phyloP scores from a whole-genome alignment of 1,140 invertebrate species.

The Galleria mellonella region DNA sequence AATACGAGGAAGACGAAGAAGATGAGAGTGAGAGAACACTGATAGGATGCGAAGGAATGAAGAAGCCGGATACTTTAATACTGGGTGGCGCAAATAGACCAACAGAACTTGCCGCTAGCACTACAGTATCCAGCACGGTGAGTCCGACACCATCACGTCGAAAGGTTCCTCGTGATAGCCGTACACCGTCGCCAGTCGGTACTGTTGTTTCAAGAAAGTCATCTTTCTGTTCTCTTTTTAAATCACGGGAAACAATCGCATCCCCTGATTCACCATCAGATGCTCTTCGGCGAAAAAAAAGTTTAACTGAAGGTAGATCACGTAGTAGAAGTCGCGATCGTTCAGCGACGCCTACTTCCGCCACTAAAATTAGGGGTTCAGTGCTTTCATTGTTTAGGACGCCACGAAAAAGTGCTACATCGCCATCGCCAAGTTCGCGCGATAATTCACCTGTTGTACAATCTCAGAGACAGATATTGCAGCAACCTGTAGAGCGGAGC shows the following conservation, averaged over 20 bases:
- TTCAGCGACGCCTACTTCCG: slow-evolving; percentile 69
- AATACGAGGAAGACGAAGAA: slow-evolving; percentile 71
- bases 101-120: not conserved
- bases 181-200: slow-evolving; percentile 69
- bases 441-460: slow-evolving; percentile 42
- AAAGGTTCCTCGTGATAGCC: slow-evolving; percentile 27
- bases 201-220: slow-evolving; percentile 81
- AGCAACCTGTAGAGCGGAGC: slow-evolving; percentile 10
- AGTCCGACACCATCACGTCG: slow-evolving; percentile 18
- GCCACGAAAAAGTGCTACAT: slow-evolving; percentile 50
- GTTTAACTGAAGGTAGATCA: slow-evolving; percentile 68
- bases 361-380: slow-evolving; percentile 76
- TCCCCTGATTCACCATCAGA: slow-evolving; percentile 81
- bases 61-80: slow-evolving; percentile 71
- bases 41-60: slow-evolving; percentile 26
- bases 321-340: slow-evolving; percentile 80
- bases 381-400: slow-evolving; percentile 79
- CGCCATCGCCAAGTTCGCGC: slow-evolving; percentile 42
- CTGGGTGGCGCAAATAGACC: slow-evolving; percentile 27
- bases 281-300: slow-evolving; percentile 52
- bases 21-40: slow-evolving; percentile 34
- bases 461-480: slow-evolving; percentile 11
- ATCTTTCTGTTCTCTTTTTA: slow-evolving; percentile 86
- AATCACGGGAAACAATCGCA: slow-evolving; percentile 75
- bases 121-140: not conserved